Evolutionary conservation across 2,113 vertebrate species (phyloP).

Genomic region (Silurus asotus): DNA sequence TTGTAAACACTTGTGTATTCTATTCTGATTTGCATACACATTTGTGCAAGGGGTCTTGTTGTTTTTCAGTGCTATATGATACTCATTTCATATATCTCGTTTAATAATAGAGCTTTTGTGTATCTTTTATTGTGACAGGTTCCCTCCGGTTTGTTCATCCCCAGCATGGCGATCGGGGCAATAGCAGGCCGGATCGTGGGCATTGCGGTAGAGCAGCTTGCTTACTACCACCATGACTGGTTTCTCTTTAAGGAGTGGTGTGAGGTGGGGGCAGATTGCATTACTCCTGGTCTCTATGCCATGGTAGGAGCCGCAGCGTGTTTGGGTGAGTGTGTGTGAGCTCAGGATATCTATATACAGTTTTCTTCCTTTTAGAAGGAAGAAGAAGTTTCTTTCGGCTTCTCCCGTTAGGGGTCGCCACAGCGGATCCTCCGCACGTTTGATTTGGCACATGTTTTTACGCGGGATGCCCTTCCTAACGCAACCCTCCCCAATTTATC

Average conservation of each 20-base stretch:
- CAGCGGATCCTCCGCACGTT: too few species aligned
- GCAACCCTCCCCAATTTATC: too few species aligned
- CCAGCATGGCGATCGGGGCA: constrained; percentile 97
- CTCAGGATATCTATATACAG: neutral
- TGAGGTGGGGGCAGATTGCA: constrained; percentile 95
- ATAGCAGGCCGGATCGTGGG: constrained; percentile 96
- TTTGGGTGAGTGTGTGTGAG: constrained; percentile 78
- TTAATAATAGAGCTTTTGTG: neutral
- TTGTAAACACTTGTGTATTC: neutral
- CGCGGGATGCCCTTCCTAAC: too few species aligned
- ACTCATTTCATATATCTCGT: neutral
- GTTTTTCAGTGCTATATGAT: neutral
- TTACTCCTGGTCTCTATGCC: constrained; percentile 96
- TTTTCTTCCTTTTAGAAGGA: neutral
- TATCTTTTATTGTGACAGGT: constrained; percentile 71
- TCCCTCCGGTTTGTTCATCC: constrained; percentile 94
- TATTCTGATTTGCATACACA: neutral
- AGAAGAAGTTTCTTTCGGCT: too few species aligned
- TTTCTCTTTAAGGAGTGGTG: constrained; percentile 98
- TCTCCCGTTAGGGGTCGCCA: too few species aligned
- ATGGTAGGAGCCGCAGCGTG: constrained; percentile 98
- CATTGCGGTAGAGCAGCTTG: constrained; percentile 95
- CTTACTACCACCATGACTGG: constrained; percentile 97
- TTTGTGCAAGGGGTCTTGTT: neutral
- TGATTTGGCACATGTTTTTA: too few species aligned